Conservation (phyloP, 2,113 vertebrate species). For the Phylloscopus trochiloides region DNA sequence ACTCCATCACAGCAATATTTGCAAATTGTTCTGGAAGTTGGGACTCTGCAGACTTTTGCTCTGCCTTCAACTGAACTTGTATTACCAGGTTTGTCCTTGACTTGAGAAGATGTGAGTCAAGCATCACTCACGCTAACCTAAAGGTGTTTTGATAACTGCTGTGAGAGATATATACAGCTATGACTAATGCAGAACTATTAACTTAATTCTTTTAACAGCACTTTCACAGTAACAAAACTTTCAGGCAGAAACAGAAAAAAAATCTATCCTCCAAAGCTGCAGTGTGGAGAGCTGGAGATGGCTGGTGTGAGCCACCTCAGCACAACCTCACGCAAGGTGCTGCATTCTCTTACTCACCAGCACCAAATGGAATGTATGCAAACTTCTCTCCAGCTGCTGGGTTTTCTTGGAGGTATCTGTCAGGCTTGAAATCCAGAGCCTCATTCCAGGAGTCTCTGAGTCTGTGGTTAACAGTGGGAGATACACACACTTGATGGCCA, state of each 20-base stretch:
- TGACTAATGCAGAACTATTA: neutral
- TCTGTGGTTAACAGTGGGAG: conserved; percentile 94
- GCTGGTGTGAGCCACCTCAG: neutral
- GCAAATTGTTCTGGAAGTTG: neutral
- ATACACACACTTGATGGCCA: conserved; percentile 97
- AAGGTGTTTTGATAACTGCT: neutral
- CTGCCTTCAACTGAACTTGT: neutral
- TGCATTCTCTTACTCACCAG: conserved; percentile 75
- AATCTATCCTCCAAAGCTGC: accelerated
- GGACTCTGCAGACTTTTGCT: neutral
- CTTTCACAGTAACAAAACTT: neutral
- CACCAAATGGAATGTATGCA: conserved; percentile 91
- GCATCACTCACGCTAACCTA: accelerated
- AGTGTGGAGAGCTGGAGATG: accelerated
- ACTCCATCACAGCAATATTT: accelerated
- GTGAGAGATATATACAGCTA: neutral
- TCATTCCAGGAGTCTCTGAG: conserved; percentile 86
- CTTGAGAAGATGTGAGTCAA: neutral
- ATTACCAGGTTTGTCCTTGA: neutral
- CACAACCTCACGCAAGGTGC: accelerated
- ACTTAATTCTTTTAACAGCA: neutral
- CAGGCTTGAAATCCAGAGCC: conserved; percentile 84
- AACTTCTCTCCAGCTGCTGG: conserved; percentile 89
- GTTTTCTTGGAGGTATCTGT: conserved; percentile 89
- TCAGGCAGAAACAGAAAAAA: neutral